A percentile compares a stretch with the other conserved stretches of the same genome.
phyloP scores from a whole-genome alignment of 2,888 invertebrate species.

The Lissonota sp. region DNA sequence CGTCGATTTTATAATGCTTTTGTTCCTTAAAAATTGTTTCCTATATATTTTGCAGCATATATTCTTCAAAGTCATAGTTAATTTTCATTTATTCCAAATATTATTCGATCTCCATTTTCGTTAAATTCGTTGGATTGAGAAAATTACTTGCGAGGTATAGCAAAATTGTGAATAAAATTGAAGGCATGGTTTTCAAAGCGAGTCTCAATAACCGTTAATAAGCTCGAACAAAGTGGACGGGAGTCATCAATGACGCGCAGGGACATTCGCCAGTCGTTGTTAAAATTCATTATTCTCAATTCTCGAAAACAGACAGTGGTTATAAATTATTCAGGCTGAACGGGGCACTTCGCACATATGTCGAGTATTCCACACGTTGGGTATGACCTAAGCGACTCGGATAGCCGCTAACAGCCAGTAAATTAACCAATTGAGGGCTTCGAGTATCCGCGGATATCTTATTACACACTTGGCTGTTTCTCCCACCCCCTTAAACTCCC shows the following conservation, averaged over 20 bases:
- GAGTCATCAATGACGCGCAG: constrained; percentile 76
- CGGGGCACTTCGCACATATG: constrained; percentile 71
- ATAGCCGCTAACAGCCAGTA: constrained; percentile 83
- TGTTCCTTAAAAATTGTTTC: neutral
- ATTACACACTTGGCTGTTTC: constrained; percentile 81
- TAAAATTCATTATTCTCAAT: constrained; percentile 84
- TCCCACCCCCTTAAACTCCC: constrained; percentile 22
- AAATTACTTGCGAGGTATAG: too few species aligned
- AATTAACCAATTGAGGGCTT: constrained; percentile 84
- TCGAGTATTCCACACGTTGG: constrained; percentile 72
- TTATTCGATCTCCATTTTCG: too few species aligned
- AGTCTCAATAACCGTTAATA: constrained; percentile 41
- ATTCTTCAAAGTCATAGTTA: neutral
- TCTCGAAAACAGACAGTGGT: constrained; percentile 84
- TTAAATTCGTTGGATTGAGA: too few species aligned
- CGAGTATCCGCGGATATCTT: constrained; percentile 84
- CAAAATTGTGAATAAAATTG: too few species aligned
- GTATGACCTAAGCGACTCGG: constrained; percentile 83
- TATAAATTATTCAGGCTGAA: constrained; percentile 84
- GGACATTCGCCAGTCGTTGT: constrained; percentile 68
- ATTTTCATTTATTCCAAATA: neutral
- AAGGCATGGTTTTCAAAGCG: neutral
- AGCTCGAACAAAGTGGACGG: constrained; percentile 49
- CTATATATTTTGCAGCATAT: neutral
- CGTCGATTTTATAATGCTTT: neutral